These are phyloP conservation scores for Salvelinus namaycush DNA, from an alignment of 2,113 vertebrate species.

Conservation along the genomic window DNA sequence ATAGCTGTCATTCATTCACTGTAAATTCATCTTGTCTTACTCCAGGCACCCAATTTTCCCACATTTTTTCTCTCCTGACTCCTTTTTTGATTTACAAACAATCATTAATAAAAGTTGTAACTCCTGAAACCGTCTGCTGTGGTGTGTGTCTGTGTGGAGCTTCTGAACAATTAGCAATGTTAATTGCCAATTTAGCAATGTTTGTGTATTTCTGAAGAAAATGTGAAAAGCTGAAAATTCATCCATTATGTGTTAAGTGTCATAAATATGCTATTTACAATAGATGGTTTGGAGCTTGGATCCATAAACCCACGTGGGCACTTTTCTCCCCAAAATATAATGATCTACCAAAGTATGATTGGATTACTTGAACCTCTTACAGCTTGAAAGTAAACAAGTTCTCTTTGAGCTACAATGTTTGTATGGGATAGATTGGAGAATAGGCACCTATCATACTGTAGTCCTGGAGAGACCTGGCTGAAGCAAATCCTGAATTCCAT, in stretches of 20 bases:
- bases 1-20: slow-evolving; percentile 61
- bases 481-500: neutral
- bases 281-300: neutral
- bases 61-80: slow-evolving; percentile 61
- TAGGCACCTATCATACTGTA: too few relatives aligned
- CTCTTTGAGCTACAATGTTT: neutral
- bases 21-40: slow-evolving; percentile 70
- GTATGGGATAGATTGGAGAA: neutral
- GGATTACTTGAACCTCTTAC: neutral
- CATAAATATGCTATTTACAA: neutral
- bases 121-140: slow-evolving; percentile 30
- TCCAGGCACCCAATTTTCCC: slow-evolving; percentile 36
- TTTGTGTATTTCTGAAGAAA: slow-evolving; percentile 24
- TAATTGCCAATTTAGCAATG: neutral
- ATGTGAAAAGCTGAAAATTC: neutral
- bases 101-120: slow-evolving; percentile 68
- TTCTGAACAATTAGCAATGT: too few relatives aligned
- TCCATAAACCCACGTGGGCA: neutral
- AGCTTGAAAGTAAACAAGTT: neutral
- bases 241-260: too few relatives aligned
- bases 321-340: neutral
- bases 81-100: slow-evolving; percentile 71
- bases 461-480: neutral
- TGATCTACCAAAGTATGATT: neutral
- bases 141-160: neutral